These are phyloP conservation scores for Tetramorium alpestre DNA, from an alignment of 1,140 invertebrate genomes.

Conservation along the genomic window DNA sequence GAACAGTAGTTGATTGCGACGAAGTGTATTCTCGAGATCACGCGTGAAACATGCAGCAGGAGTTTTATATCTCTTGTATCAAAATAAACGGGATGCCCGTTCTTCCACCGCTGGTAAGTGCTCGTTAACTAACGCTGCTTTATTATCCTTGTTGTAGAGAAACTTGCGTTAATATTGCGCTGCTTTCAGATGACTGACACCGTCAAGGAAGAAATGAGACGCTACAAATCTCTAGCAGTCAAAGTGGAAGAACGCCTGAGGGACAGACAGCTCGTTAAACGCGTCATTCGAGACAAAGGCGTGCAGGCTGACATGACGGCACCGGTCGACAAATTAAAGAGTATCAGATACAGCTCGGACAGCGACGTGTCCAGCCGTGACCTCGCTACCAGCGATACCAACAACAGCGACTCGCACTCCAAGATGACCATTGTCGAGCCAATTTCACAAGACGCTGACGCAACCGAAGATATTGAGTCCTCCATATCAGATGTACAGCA, in stretches of 20 bases:
- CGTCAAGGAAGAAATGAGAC: conserved; percentile 88
- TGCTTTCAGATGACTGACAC: conserved; percentile 87
- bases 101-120: conserved; percentile 88
- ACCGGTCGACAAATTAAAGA: conserved; percentile 1
- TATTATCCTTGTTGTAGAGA: conserved; percentile 53
- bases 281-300: conserved; percentile 3
- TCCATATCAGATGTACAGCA: conserved; percentile 64
- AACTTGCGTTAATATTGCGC: background rate
- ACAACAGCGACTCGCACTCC: conserved; percentile 25
- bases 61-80: conserved; percentile 86
- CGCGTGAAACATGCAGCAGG: conserved; percentile 47
- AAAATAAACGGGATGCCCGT: conserved; percentile 88
- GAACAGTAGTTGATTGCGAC: background rate
- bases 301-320: background rate
- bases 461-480: conserved; percentile 3
- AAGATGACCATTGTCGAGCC: conserved; percentile 2
- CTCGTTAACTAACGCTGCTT: conserved; percentile 54
- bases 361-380: conserved; percentile 25
- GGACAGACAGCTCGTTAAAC: conserved; percentile 55
- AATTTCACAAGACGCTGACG: background rate
- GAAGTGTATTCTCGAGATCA: background rate
- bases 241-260: conserved; percentile 86
- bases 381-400: conserved; percentile 16
- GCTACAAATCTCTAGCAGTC: conserved; percentile 88
- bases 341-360: conserved; percentile 38